Base-by-base conservation (phyloP, 2,113 vertebrate species). In the Lasiurus cinereus region DNA sequence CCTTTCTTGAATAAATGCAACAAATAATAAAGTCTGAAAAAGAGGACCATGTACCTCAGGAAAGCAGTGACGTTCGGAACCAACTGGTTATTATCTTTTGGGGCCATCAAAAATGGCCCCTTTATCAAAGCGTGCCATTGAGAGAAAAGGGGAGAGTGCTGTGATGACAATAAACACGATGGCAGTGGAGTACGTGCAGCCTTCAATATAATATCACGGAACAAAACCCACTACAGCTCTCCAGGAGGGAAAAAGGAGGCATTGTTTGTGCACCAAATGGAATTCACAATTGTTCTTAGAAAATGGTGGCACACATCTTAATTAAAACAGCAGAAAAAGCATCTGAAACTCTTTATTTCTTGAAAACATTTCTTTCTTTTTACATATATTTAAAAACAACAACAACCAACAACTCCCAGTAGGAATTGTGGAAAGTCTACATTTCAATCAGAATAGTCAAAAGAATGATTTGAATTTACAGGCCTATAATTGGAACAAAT, bases 1-100 rank as follows among this genome's bases (percentile, higher is more conserved):
- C 96, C 94, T 93, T 98, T 97, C 88, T 96, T 96, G 94, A 97
- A 93, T 97, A 97, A 98, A 97, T 96, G 85, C 93, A 98, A 90
- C 84, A 96, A 97, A 97, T 97, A 98, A 97, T 97, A 90, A 96
- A 98, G 91, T 84, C 84, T 93, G 91, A 95, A 97, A 89, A 93
- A 59, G 85, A 77, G 82, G 50, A 73, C 67, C 67, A 50, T 95
- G 64, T 46, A 97, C 29, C 90, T 88, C 76, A 90, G 94, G 62
- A 96, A 96, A 97, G 82, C n/a, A 48, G 74, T 93, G 95, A 97
- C 72, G 84, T 94, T 95, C 0, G 0, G 95, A 95, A 93, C 66
- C 69, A 93, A 87, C 78, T 79, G 77, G 94, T 96, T 95, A 96
- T 96, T 97, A 94, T 96, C 82, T 98, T 96, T 97, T 80, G 89